phyloP scores from a whole-genome alignment of 2,888 invertebrate species.

The Halictus ligatus region DNA sequence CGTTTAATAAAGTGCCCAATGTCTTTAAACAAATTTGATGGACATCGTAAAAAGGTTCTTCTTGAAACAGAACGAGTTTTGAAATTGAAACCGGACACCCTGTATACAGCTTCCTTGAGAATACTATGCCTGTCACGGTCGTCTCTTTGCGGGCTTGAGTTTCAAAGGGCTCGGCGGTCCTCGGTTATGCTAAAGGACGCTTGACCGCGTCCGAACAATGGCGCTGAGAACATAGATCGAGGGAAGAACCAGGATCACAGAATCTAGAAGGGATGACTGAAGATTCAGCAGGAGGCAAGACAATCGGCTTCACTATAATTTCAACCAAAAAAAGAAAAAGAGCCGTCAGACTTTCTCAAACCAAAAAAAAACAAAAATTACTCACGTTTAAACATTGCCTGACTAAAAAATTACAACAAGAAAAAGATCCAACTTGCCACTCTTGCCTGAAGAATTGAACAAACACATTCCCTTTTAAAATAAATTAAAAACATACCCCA shows the following conservation, averaged over 20 bases:
- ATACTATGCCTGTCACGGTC: neutral
- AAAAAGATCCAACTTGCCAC: neutral
- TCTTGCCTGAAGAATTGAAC: neutral
- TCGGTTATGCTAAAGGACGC: constrained; percentile 60
- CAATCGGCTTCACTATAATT: neutral
- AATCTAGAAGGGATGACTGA: constrained; percentile 50
- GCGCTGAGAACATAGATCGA: constrained; percentile 77
- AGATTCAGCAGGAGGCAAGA: neutral
- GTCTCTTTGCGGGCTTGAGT: neutral
- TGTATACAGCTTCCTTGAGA: neutral
- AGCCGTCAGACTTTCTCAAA: too few relatives aligned
- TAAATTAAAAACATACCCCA: neutral
- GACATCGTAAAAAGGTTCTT: too few relatives aligned
- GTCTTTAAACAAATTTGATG: too few relatives aligned
- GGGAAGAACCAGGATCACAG: constrained; percentile 76
- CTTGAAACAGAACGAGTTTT: too few relatives aligned
- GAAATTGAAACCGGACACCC: neutral
- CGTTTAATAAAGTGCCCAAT: too few relatives aligned
- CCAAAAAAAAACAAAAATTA: too few relatives aligned
- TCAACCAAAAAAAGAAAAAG: too few relatives aligned
- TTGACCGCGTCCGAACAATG: constrained; percentile 78
- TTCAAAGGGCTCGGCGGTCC: neutral
- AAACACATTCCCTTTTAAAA: neutral
- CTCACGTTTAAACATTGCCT: neutral
- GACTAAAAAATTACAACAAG: neutral